Conservation (phyloP, 2,888 invertebrate species). For the Agonum fuliginosum region DNA sequence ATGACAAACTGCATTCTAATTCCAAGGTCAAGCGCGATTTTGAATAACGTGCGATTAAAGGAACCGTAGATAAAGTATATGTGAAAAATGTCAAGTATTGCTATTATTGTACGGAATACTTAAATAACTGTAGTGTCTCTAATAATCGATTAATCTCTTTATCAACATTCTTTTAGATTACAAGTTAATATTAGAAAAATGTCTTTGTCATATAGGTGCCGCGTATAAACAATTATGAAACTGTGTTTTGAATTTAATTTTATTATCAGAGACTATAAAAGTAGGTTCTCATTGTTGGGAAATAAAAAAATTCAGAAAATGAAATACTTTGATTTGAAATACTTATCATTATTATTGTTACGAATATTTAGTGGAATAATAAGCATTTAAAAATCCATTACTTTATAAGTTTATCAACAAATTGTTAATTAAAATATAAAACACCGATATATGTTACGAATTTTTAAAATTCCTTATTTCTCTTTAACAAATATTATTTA, state of each 20-base stretch:
- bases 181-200: conserved; percentile 33
- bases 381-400: too few species aligned
- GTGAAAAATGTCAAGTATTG: conserved; percentile 28
- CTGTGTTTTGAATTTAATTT: neutral
- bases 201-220: neutral
- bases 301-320: too few species aligned
- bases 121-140: neutral
- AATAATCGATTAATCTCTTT: neutral
- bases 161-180: conserved; percentile 16
- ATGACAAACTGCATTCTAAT: conserved; percentile 2
- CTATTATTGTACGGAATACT: neutral
- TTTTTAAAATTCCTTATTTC: too few species aligned
- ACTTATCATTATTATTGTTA: too few species aligned
- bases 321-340: too few species aligned
- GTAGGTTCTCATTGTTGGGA: too few species aligned
- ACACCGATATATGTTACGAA: too few species aligned
- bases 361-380: too few species aligned
- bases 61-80: neutral
- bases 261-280: neutral
- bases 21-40: neutral
- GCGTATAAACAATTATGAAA: conserved; percentile 22
- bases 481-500: too few species aligned
- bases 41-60: neutral
- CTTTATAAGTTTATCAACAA: too few species aligned
- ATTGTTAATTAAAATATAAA: too few species aligned